A percentile compares a stretch with the other conserved stretches of the same genome.
phyloP scores from a whole-genome alignment of 1,140 invertebrate genomes.

The Steinernema khuongi region DNA sequence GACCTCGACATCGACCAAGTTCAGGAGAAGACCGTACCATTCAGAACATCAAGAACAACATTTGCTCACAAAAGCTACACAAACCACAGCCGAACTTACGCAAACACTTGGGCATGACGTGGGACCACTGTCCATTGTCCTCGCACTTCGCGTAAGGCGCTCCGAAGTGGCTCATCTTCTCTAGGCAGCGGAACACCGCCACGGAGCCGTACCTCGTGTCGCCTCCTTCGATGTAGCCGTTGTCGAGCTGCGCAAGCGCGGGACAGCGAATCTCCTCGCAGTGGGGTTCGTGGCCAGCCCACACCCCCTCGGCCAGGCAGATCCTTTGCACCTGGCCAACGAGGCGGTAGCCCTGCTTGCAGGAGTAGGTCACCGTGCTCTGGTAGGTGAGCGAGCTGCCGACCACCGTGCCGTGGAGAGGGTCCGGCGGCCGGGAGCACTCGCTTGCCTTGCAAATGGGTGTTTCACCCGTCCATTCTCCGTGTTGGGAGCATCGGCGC shows the following conservation, averaged over 20 bases:
- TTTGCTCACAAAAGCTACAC: no score
- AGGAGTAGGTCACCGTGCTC: constrained; percentile 75
- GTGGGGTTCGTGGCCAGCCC: constrained; percentile 76
- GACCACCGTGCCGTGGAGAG: constrained; percentile 70
- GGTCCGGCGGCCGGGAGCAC: constrained; percentile 51
- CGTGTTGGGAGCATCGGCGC: constrained; percentile 58
- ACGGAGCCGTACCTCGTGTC: constrained; percentile 81
- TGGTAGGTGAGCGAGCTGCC: constrained; percentile 79
- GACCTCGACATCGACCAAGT: no score
- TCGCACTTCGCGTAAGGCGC: constrained; percentile 76
- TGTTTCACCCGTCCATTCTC: constrained; percentile 60
- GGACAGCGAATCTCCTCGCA: constrained; percentile 96
- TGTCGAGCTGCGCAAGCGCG: constrained; percentile 78
- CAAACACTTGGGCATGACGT: no score
- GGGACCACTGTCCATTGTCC: no score
- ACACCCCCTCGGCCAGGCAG: constrained; percentile 84
- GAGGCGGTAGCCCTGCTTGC: constrained; percentile 81
- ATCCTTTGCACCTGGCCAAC: constrained; percentile 76
- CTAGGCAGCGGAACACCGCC: constrained; percentile 85
- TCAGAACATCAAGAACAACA: no score
- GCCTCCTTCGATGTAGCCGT: constrained; percentile 87
- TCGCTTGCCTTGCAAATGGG: constrained; percentile 58
- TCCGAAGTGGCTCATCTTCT: constrained; percentile 80
- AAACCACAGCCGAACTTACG: no score
- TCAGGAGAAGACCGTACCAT: no score